Conservation (phyloP, 2,797 vertebrate species). For the Eremophila alpestris region DNA sequence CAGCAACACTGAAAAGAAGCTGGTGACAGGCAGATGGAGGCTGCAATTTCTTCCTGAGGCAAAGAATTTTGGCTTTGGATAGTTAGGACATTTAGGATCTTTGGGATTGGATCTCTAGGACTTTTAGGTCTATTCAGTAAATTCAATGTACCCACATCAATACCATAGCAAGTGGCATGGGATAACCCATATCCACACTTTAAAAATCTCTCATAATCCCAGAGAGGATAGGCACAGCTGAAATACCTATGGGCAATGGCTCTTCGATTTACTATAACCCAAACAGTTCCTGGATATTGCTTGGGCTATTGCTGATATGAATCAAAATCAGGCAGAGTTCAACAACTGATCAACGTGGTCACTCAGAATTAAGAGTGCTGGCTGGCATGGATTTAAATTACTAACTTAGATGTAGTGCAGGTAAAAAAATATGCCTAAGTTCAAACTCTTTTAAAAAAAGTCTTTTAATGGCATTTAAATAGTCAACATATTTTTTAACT, state of each 20-base stretch:
- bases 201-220: neutral
- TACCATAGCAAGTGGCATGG: neutral
- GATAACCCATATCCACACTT: neutral
- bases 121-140: neutral
- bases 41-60: neutral
- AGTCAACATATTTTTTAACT: fast-evolving
- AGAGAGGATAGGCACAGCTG: neutral
- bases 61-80: neutral
- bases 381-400: neutral
- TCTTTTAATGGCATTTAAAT: neutral
- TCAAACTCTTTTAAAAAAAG: neutral
- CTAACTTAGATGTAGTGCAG: neutral
- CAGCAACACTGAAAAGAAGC: neutral
- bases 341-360: neutral
- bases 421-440: neutral
- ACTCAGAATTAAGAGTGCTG: neutral
- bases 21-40: neutral
- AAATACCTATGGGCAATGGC: neutral
- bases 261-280: neutral
- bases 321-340: neutral
- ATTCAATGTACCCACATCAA: neutral
- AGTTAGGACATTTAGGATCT: neutral
- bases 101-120: neutral
- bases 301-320: neutral
- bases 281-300: neutral